These are phyloP conservation scores for Muschampia staudingeri DNA, from an alignment of 2,888 invertebrate genomes.

Conservation along the genomic window DNA sequence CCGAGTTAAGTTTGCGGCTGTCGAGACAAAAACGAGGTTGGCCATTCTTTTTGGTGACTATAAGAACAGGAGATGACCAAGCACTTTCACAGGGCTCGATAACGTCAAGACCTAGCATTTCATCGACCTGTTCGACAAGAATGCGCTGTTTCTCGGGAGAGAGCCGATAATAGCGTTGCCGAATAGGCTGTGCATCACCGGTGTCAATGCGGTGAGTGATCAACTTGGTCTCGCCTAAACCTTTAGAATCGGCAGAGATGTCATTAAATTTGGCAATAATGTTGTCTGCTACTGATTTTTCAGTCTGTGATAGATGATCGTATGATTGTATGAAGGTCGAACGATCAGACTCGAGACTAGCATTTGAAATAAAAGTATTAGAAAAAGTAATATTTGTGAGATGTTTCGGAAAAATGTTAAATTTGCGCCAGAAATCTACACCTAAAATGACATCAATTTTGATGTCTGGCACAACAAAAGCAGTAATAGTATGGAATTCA, in stretches of 20 bases:
- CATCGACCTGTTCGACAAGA: constrained; percentile 36
- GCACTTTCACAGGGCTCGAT: too few species aligned
- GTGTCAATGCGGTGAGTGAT: constrained; percentile 64
- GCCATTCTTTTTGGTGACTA: constrained; percentile 57
- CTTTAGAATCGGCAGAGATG: constrained; percentile 58
- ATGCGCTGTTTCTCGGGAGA: constrained; percentile 64
- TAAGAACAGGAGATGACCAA: constrained; percentile 61
- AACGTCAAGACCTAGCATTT: too few species aligned
- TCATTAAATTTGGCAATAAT: constrained; percentile 27
- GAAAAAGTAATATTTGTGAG: neutral
- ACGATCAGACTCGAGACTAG: neutral
- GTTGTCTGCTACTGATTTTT: neutral
- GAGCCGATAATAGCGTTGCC: constrained; percentile 61
- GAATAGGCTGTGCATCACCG: constrained; percentile 58
- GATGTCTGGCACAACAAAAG: neutral
- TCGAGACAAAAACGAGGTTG: constrained; percentile 61
- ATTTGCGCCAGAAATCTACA: neutral
- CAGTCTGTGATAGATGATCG: neutral
- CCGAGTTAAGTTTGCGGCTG: constrained; percentile 59
- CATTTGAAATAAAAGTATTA: neutral
- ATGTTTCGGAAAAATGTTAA: neutral
- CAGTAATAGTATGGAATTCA: neutral
- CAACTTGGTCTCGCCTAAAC: constrained; percentile 62
- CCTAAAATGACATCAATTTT: neutral
- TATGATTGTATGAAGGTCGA: neutral